Base-by-base conservation (phyloP, 1,140 invertebrate genomes). In the Nylanderia fulva region DNA sequence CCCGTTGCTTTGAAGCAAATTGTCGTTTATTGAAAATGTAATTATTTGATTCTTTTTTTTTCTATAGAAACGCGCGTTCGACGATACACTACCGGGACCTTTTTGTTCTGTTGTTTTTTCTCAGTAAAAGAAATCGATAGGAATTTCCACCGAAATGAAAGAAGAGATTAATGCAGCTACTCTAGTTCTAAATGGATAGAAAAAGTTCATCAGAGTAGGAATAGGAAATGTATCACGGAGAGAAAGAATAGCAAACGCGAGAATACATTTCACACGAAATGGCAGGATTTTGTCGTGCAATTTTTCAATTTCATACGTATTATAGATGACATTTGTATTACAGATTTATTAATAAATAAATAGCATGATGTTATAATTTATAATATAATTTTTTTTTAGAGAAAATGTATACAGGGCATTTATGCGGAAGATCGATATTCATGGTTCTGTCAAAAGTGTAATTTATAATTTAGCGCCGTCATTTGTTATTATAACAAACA, bases 1-100 rank as follows among this genome's bases (percentile, higher is more conserved):
- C 66, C 42, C 33, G 24, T 82, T 56, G 7, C 77, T 71, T 72
- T 71, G 36, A 42, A 27, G 52, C 77, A 42, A 71, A 82, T 71
- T 80, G 77, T 80, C 77, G 36, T 72, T 82, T 42, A 58, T 82
- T 71, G 77, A 80, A 71, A 71, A 58, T 80, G 68, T 66, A 82
- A 56, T 82, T 80, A 80, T 80, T 71, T 71, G 77, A 69, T 69
- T 1, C n/a, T n/a, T n/a, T n/a, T n/a, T n/a, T n/a, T n/a, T 71
- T 71, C 71, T 80, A 80, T 80, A 64, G 18, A 71, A 77, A 71
- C 48, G 36, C 48, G 36, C 36, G 21, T 39, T 71, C 77, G 0
- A 11, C 60, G 13, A 39, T 45, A 63, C 58, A 77, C n/a, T n/a
- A 64, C 60, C 60, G 29, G 60, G 27, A 77, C 76, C 76, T 80